Base-by-base conservation (phyloP, 92 coral and sea anemone species). In the Zoanthus gigantus region DNA sequence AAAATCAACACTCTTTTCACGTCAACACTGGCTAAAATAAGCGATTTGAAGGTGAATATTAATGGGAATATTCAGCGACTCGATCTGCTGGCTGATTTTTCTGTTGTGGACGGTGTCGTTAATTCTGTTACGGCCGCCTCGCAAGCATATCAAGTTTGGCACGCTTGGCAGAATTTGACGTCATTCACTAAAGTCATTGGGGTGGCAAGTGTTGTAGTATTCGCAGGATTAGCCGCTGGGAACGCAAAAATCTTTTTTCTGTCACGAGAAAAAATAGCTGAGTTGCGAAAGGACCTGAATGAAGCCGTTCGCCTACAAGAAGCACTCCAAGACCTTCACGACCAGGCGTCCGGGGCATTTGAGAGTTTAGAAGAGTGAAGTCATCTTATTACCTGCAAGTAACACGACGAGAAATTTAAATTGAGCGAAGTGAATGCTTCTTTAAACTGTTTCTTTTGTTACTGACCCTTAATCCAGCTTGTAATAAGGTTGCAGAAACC, bases 51-150 rank as follows among this genome's bases (percentile, higher is more conserved):
- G 77, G 87, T 93, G 7, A 87, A 79, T 9, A 91, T 93, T 11
- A 77, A 93, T 63, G 96, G 96, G 58, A 91, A 91, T 31, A 91
- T 93, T 81, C 91, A 91, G 83, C 87, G 89, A 63, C 89, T 93
- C 54, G 96, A 93, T 57, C 88, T 93, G 11, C 42, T 83, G 48
- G 91, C 89, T 10, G 92, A 91, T 77, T 79, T 89, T 84, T 44
- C 91, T 15, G 92, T 90, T 8, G 77, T 93, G 5, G 94, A 93
- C 74, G 91, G 91, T 9, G 85, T 74, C 7, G 92, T 84, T 32
- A 93, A 91, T 61, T 29, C 84, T 0, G 58, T 79, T 6, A 89
- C 92, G 9, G 96, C 96, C n/a, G 89, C 72, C 0, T 68, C 92
- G 18, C 92, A 93, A 54, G 94, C 83, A 45, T 91, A 16, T 30